Conservation (phyloP, 2,113 vertebrate genomes). For the Pithys albifrons region DNA sequence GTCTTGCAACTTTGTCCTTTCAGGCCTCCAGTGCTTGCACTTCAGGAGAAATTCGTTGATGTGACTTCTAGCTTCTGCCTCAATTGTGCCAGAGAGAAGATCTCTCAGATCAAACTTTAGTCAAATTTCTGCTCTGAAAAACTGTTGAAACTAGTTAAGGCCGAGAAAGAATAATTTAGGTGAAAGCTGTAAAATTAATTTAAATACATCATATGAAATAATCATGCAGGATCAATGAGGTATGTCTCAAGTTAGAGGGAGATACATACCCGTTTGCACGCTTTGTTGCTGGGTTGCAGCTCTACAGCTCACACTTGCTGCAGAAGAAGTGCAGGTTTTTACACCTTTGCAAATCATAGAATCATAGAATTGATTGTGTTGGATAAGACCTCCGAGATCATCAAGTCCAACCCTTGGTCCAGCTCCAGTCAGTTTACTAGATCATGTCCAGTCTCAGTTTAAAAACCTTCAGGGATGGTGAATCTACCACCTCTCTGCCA, state of each 20-base stretch:
- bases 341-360: background rate
- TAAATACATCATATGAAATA: background rate
- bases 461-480: too few species aligned
- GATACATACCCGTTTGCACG: background rate
- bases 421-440: too few species aligned
- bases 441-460: too few species aligned
- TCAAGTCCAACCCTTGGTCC: too few species aligned
- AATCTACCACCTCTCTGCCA: background rate
- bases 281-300: background rate
- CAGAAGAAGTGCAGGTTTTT: background rate
- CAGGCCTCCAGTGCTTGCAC: too few species aligned
- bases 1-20: background rate
- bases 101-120: background rate
- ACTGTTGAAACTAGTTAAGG: background rate
- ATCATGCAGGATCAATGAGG: background rate
- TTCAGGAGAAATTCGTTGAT: background rate
- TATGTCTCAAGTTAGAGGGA: background rate
- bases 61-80: background rate
- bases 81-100: background rate
- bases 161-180: background rate
- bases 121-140: background rate
- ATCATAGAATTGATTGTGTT: too few species aligned
- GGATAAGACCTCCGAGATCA: too few species aligned
- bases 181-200: background rate
- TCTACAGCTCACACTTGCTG: background rate